phyloP scores from a whole-genome alignment of 2,113 vertebrate genomes.

The Zosterops lateralis region DNA sequence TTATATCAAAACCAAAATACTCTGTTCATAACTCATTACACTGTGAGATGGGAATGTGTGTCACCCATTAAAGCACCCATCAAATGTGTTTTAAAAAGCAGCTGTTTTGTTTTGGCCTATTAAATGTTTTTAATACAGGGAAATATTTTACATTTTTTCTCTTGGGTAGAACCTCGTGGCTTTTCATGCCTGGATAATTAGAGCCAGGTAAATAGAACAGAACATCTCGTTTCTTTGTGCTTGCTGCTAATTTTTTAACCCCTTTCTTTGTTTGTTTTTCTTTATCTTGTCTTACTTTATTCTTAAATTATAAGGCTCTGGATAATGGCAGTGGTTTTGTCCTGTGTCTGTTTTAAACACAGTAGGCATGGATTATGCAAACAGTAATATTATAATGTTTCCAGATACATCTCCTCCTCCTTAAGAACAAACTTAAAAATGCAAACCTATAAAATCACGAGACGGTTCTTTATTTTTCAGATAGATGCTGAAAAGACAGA shows the following conservation, averaged over 20 bases:
- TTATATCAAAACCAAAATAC: not conserved
- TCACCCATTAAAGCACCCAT: not conserved
- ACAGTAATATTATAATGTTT: not conserved
- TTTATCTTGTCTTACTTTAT: not conserved
- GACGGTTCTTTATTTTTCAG: not conserved
- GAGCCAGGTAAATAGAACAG: not conserved
- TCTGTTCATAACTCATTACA: not conserved
- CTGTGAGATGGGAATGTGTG: not conserved
- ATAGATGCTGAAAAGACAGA: not conserved
- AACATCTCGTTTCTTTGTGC: not conserved
- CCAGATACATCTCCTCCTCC: not conserved
- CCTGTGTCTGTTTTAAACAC: not conserved
- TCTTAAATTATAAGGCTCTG: not conserved
- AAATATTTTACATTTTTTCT: not conserved
- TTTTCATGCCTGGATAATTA: slow-evolving; percentile 29
- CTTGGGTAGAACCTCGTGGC: not conserved
- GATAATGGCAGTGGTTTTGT: not conserved
- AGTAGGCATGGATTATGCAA: not conserved
- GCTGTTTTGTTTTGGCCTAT: not conserved
- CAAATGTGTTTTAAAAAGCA: not conserved
- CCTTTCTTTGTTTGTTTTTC: not conserved
- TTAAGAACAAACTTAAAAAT: not conserved
- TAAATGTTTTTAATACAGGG: not conserved
- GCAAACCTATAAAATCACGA: not conserved
- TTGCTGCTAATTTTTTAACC: not conserved